Evolutionary conservation across 2,113 vertebrate species (phyloP), one percentile per base, ranked within the genome.

Genomic region (Crotophaga sulcirostris): DNA sequence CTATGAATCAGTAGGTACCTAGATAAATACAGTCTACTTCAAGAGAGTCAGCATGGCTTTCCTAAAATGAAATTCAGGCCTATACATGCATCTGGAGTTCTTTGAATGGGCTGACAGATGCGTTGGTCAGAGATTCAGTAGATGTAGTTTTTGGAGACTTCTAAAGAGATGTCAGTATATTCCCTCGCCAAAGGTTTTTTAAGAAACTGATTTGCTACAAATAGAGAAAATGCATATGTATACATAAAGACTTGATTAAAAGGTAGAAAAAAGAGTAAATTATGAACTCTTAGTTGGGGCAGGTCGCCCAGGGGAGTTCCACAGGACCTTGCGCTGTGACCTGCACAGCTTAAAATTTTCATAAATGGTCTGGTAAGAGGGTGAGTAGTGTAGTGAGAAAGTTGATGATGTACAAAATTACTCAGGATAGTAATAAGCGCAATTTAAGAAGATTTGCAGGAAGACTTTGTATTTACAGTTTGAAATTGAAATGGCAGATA

Each of bases 191-290:
- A 87, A 74, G n/a, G 20, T 38, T 55, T 82, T 68, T 34, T 0
- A 64, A 84, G 40, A 73, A n/a, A 69, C 1, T 0, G 0, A 63
- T 52, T 13, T 42, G 15, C 6, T 84, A 16, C n/a, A 33, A 60
- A 25, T 33, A 56, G 31, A 58, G 7, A 92, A 56, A 70, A 90
- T 24, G 11, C 7, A 9, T 62, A 26, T 29, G 4, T 23, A 5
- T 76, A 29, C 49, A 38, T 42, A n/a, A 82, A 86, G 11, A 16
- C 33, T 45, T 55, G 6, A 59, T 47, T 34, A 58, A 70, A 56
- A 78, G 7, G 8, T 34, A 69, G 51, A 58, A 74, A 49, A 82
- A 75, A 45, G 40, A 38, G 9, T 58, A 52, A 66, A 58, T 62
- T 2, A 36, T 72, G 40, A 74, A 33, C 24, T 62, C 31, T 78